Base-by-base conservation (phyloP, 2,888 invertebrate species). In the Synanthedon formicaeformis region DNA sequence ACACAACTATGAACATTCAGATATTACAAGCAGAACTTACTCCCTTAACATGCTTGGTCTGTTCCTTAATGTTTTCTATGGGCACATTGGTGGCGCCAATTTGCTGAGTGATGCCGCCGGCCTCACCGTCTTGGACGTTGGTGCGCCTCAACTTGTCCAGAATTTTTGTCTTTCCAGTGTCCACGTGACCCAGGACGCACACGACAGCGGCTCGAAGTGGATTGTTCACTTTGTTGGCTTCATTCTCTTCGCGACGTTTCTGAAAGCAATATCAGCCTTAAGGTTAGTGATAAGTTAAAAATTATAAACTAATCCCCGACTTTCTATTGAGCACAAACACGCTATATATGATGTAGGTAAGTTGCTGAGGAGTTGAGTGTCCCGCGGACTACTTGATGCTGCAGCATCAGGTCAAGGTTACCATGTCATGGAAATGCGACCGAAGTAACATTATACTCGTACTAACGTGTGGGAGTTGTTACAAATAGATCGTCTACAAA, bases 31-130 rank as follows among this genome's bases (percentile, higher is more conserved):
- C 5, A 1, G 5, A 41, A 88, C 91, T 88, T 78, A 95, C 95
- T 69, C 93, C 95, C 87, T 96, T 97, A 11, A 98, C 97, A 84
- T 96, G 94, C 78, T 92, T 96, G 11, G 97, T 95, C 73, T 98
- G 96, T 61, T 99, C 98, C 69, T 93, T 93, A 62, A 99, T 97
- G 50, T 98, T 97, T 53, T 96, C 96, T 55, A 96, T 94, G 2
- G 99, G 99, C 23, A 99, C 99, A 82, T 99, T 99, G 5, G 99
- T 99, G 14, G 99, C 99, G 58, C 99, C 99, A 63, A 99, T 99
- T 88, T 99, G 99, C 76, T 99, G 99, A 0, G 99, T 99, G 58
- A 99, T 99, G 59, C 99, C 99, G 50, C 99, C 99, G 2, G 99
- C 99, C 86, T 99, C 99, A 0, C 96, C 94, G 61, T 97, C 97